Evolutionary conservation across 1,140 invertebrate genomes (phyloP), one percentile per base, ranked within the genome.

Genomic region (Drosophila tsacasi): DNA sequence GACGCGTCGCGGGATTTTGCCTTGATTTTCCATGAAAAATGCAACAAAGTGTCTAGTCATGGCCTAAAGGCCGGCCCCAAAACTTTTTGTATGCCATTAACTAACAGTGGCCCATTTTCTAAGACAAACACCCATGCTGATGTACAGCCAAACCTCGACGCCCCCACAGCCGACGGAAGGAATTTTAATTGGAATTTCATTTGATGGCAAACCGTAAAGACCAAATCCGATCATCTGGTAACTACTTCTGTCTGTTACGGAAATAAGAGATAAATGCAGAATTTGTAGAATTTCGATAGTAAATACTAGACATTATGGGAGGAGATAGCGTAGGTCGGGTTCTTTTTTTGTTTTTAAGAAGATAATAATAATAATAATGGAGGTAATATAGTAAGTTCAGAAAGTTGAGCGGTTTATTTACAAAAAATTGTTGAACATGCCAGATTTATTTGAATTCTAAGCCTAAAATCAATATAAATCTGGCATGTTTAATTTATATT

Each of bases 21-120:
- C 83, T 83, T 87, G 77, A 84, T 83, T 77, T 85, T 83, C 76
- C 71, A 66, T 83, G 76, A 67, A 87, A 86, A 83, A 86, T 65
- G 42, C 63, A 44, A 30, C 61, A 80, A 87, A 83, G 67, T 78
- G 83, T 74, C 63, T 62, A 66, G 84, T 87, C 83, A 87, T 89
- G 84, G 80, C 83, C 72, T 30, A 60, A 59, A 72, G 68, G 66
- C 65, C 68, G 66, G 61, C 50, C 55, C 83, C 71, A 52, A 79
- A 65, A 17, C 4, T n/a, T 30, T 55, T 55, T 55, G 32, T 55
- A 39, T 69, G 80, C 83, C 73, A 87, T 78, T 84, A 87, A 84
- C 84, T 87, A 87, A 89, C 80, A 65, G 81, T 87, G 83, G 76
- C 84, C 83, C 68, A 87, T 79, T 79, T 55, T 79, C 54, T 40